phyloP scores from a whole-genome alignment of 2,888 invertebrate genomes.

The Campoplex capitator region DNA sequence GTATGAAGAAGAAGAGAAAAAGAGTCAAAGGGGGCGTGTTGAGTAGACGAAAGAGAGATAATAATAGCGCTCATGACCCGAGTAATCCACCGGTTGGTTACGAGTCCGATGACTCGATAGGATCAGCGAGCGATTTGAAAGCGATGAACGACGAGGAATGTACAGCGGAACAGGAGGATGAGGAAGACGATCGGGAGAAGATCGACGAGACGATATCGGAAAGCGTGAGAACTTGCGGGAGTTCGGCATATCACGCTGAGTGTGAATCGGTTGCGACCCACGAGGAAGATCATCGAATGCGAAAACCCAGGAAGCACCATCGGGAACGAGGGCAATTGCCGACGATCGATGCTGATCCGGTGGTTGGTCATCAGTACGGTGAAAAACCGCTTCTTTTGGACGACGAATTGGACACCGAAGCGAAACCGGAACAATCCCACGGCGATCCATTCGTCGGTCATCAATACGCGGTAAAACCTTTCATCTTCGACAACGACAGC shows the following conservation, averaged over 20 bases:
- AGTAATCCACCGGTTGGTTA: slow-evolving; percentile 81
- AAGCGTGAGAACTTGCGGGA: slow-evolving; percentile 88
- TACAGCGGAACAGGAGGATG: slow-evolving; percentile 79
- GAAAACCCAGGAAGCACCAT: slow-evolving; percentile 83
- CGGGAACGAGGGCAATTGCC: slow-evolving; percentile 81
- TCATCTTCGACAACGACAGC: slow-evolving; percentile 86
- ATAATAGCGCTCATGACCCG: slow-evolving; percentile 52
- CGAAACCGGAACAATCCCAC: slow-evolving; percentile 82
- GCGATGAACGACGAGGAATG: slow-evolving; percentile 85
- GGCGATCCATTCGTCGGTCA: slow-evolving; percentile 89
- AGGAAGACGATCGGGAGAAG: slow-evolving; percentile 80
- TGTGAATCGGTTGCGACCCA: slow-evolving; percentile 89
- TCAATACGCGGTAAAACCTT: slow-evolving; percentile 89
- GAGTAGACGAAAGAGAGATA: slow-evolving; percentile 66
- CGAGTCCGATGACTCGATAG: slow-evolving; percentile 89
- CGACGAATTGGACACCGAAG: slow-evolving; percentile 90
- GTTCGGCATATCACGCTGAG: slow-evolving; percentile 90
- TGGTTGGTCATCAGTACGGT: slow-evolving; percentile 91
- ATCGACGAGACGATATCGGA: slow-evolving; percentile 87
- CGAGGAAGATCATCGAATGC: slow-evolving; percentile 86
- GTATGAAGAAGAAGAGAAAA: slow-evolving; percentile 83
- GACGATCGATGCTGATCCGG: slow-evolving; percentile 82
- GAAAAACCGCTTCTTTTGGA: slow-evolving; percentile 91
- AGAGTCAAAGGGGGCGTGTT: slow-evolving; percentile 77
- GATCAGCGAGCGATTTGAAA: slow-evolving; percentile 90